Base-by-base conservation (phyloP, 2,888 invertebrate genomes). In the Rotaria magnacalcarata region DNA sequence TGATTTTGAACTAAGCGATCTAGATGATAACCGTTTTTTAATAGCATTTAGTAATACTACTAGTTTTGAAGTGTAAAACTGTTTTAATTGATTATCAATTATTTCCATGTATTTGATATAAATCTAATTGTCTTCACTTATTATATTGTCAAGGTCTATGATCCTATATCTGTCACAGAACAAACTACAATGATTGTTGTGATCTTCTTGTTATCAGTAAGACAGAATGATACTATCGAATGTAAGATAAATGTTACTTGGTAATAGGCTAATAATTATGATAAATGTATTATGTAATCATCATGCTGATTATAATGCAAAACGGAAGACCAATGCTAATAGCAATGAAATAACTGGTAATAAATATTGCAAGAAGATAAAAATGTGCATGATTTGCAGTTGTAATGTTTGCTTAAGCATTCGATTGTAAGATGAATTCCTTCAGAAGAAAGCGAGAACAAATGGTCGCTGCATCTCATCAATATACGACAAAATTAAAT, bases 261-360 rank as follows among this genome's bases (percentile, higher is more conserved):
- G 27, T 67, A 67, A 67, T 67, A 34, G 67, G 67, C 34, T 67
- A 67, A 67, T 67, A 67, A 67, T 34, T 11, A 67, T 67, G 67
- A 67, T 67, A 27, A 52, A 52, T 52, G 67, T 16, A 10, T 67
- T 67, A 67, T 67, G 24, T 34, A 67, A 67, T 67, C 16, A 34
- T 34, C 11, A 14, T 5, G 16, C 11, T 27, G 34, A 67, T 67
- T 67, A 34, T 67, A 1, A 67, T 67, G 67, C 67, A 52, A 14
- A 52, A 52, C 52, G 14, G 52, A 52, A 14, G 52, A 16, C 11
- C 16, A 14, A 52, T 52, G 52, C 52, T 52, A 52, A 52, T 52
- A 52, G 52, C 52, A 52, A 52, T 52, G 16, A 16, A 52, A 52
- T 52, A 52, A 16, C 16, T 52, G 16, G 6, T 34, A 34, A 34